phyloP scores from a whole-genome alignment of 2,888 invertebrate genomes.

The Petrolisthes cinctipes region DNA sequence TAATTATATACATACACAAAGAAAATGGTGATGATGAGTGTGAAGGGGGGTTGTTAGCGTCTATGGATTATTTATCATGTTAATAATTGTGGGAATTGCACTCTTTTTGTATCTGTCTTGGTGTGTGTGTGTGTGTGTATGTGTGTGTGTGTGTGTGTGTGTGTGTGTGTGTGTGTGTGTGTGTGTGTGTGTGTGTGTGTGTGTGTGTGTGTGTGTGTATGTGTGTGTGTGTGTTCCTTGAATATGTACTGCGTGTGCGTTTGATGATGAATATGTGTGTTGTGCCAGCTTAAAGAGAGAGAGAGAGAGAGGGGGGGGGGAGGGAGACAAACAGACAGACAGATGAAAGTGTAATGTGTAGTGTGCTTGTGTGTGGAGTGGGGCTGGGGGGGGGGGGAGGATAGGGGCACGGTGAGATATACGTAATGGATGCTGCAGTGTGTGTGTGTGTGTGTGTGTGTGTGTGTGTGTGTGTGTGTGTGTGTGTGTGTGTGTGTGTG shows the following conservation, averaged over 20 bases:
- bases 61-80: too few species aligned
- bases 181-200: slow-evolving; percentile 11
- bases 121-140: neutral
- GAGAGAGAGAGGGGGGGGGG: neutral
- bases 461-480: slow-evolving; percentile 26
- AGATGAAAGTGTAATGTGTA: neutral
- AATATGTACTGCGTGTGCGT: neutral
- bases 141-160: neutral
- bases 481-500: slow-evolving; percentile 24
- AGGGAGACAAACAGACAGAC: neutral
- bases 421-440: neutral
- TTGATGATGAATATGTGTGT: neutral
- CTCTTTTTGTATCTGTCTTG: too few species aligned
- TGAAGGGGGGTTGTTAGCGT: too few species aligned
- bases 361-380: neutral
- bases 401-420: neutral
- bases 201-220: neutral
- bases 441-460: neutral
- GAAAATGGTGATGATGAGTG: too few species aligned
- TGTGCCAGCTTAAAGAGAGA: neutral
- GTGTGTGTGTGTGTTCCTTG: neutral
- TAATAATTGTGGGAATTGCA: too few species aligned
- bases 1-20: too few species aligned
- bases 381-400: neutral
- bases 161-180: neutral